Base-by-base conservation (phyloP, 1,140 invertebrate genomes). In the Frieseomelitta varia region DNA sequence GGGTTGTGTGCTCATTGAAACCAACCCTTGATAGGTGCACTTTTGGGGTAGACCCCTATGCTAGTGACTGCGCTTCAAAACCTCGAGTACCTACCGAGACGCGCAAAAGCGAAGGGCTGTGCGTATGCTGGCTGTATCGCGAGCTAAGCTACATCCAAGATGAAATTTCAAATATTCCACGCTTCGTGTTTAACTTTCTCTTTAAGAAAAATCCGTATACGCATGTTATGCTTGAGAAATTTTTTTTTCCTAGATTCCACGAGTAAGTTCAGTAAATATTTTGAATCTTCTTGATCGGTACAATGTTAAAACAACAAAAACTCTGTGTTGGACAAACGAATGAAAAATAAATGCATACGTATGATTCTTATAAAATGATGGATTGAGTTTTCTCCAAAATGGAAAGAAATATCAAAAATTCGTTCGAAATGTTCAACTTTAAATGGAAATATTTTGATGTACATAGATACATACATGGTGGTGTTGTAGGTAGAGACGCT, bases 41-140 rank as follows among this genome's bases (percentile, higher is more conserved):
- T 92, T 92, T 92, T 91, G 83, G 90, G 87, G 87, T 91, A 91
- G 91, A 81, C 86, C 86, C 86, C 84, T 81, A 81, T 68, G 58
- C 63, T 84, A 90, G 88, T 85, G 84, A 89, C 90, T 91, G 85
- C 86, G 83, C 90, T 91, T 87, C 77, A 90, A 85, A n/a, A 80
- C 80, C 80, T 93, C 91, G 85, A 93, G 92, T 92, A 76, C 82
- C 85, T 68, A 85, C 82, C 86, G 91, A 93, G 91, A 93, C 91
- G 87, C 78, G 85, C 80, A 89, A 87, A 87, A 81, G 88, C 85
- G 56, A 85, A 92, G 81, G 86, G 81, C 84, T 80, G 83, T 85
- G 21, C 65, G 61, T 84, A 73, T 80, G 71, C 79, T 84, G 85
- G 78, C 53, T 83, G 65, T 88, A 85, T 86, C 84, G 84, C 69